Evolutionary conservation across 2,113 vertebrate genomes (phyloP), one percentile per base, ranked within the genome.

Genomic region (Harpagus bidentatus): DNA sequence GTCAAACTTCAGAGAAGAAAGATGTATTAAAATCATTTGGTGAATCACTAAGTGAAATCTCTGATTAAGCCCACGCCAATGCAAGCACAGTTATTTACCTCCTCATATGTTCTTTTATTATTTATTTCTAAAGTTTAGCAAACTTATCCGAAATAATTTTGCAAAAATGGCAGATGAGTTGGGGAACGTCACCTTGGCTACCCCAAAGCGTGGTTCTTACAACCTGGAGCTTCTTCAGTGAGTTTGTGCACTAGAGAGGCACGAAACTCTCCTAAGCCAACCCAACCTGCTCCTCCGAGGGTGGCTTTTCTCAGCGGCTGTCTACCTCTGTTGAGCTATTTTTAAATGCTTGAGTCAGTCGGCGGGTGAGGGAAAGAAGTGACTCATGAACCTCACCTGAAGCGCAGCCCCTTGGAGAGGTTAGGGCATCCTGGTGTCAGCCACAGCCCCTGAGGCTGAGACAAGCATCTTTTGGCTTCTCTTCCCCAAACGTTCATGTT

Each of bases 181-280:
- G 20, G 47, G 38, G 82, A 91, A 79, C 21, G 29, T 55, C 32
- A 32, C 82, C 58, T n/a, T 56, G n/a, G 43, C 40, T 52, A 9
- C 16, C 8, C 29, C 10, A 9, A 76, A 89, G 20, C 0, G 0
- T 8, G 3, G 15, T 13, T 13, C 15, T 53, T 45, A 25, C 11
- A 34, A 8, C 21, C 34, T 83, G 45, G 42, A 66, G 29, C 32
- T 91, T 40, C 29, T 66, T n/a, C 42, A 55, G 29, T 13, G 25
- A 66, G 11, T 18, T n/a, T 72, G 8, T 78, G 42, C 21, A 16
- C 26, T 11, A 31, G 82, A 67, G 67, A 73, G 21, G 9, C 31
- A 88, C 52, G 31, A 82, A 63, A 56, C 9, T 55, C 31, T 70
- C n/a, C 42, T 21, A 47, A 63, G 16, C 29, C 3, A 2, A 43